phyloP scores from a whole-genome alignment of 2,888 invertebrate species.

The Cyclophora punctaria region DNA sequence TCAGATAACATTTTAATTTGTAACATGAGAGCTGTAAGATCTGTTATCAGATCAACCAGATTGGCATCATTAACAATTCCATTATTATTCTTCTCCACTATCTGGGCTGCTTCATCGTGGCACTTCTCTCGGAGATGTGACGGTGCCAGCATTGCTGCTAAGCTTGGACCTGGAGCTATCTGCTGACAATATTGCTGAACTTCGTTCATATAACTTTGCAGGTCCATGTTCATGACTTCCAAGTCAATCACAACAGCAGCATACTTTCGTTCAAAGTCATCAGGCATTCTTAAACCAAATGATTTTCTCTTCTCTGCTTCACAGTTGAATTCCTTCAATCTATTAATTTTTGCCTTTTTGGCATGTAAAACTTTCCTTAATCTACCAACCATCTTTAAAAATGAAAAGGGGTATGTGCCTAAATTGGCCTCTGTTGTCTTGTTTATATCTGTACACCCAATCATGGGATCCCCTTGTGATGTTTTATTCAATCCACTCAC shows the following conservation, averaged over 20 bases:
- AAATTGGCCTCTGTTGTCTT: constrained; percentile 70
- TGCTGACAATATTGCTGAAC: constrained; percentile 90
- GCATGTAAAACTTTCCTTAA: constrained; percentile 88
- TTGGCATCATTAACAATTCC: constrained; percentile 76
- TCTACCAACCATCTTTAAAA: constrained; percentile 90
- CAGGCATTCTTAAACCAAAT: constrained; percentile 83
- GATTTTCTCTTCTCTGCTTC: constrained; percentile 92
- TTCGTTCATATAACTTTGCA: constrained; percentile 88
- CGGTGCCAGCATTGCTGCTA: constrained; percentile 90
- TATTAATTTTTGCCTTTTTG: constrained; percentile 87
- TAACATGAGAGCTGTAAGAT: constrained; percentile 91
- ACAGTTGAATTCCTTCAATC: constrained; percentile 89
- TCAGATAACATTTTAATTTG: constrained; percentile 87
- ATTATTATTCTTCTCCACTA: constrained; percentile 83
- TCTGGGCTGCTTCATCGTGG: constrained; percentile 86
- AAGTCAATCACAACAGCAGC: constrained; percentile 91
- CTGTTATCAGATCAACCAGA: constrained; percentile 86
- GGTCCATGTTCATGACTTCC: constrained; percentile 91
- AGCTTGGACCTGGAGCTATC: constrained; percentile 90
- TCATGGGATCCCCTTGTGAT: constrained; percentile 81
- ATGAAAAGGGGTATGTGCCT: constrained; percentile 88
- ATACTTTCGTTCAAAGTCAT: constrained; percentile 94
- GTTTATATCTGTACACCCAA: constrained; percentile 70
- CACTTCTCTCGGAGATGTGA: constrained; percentile 91
- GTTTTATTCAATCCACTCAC: constrained; percentile 38